A percentile compares a stretch with the other conserved stretches of the same genome.
These are phyloP conservation scores for Physeter macrocephalus DNA, from an alignment of 2,113 vertebrate species.

Conservation along the genomic window DNA sequence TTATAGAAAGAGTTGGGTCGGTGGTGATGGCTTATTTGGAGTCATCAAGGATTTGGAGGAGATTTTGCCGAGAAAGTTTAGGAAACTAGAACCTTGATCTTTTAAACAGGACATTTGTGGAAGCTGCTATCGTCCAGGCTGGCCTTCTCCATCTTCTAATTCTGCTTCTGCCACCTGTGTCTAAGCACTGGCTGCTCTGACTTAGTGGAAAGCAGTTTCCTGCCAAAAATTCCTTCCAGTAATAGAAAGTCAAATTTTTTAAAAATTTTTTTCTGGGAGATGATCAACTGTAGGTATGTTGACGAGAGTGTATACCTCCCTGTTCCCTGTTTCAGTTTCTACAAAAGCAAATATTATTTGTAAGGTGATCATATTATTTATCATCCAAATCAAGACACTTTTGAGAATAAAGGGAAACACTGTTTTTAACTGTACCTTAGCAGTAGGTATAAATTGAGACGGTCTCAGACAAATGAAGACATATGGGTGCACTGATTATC, in stretches of 20 bases:
- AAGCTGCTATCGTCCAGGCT: neutral
- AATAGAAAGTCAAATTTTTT: neutral
- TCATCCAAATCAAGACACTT: neutral
- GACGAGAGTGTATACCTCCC: neutral
- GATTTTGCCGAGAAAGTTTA: neutral
- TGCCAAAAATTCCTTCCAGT: neutral
- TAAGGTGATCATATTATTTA: neutral
- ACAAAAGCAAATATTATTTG: neutral
- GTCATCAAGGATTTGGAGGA: neutral
- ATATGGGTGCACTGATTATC: neutral
- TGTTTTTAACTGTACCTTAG: neutral
- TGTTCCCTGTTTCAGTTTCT: neutral
- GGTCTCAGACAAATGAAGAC: neutral
- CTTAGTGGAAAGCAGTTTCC: neutral
- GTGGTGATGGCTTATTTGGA: neutral
- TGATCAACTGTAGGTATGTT: neutral
- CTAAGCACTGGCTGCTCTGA: neutral
- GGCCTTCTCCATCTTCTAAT: neutral
- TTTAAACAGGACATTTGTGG: neutral
- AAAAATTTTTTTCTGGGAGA: neutral
- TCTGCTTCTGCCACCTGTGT: neutral
- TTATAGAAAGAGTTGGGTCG: neutral
- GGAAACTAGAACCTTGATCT: neutral
- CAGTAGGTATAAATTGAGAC: neutral
- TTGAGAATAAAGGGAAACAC: neutral